Conservation (phyloP, 2,888 invertebrate species). For the Mythimna pallens region DNA sequence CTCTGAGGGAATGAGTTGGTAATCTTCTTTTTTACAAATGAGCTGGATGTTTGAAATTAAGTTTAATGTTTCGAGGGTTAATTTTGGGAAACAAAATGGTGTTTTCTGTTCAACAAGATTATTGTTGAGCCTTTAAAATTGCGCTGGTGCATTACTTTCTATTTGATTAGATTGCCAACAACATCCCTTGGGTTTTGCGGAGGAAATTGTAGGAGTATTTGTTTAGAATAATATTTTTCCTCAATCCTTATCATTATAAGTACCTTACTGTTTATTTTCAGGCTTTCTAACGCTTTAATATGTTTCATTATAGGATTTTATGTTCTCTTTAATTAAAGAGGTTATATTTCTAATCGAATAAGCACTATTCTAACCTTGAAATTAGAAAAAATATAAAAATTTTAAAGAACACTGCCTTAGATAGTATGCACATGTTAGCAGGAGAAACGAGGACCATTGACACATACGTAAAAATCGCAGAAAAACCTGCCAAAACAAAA, state of each 20-base stretch:
- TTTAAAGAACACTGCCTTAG: too few species aligned
- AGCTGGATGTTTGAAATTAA: constrained; percentile 58
- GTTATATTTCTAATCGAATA: not conserved
- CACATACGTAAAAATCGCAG: too few species aligned
- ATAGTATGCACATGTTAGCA: too few species aligned
- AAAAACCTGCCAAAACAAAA: too few species aligned
- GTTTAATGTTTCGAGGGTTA: constrained; percentile 60
- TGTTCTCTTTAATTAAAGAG: not conserved
- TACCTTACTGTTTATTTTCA: constrained; percentile 11
- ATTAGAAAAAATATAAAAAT: too few species aligned
- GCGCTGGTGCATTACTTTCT: constrained; percentile 51
- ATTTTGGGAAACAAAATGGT: constrained; percentile 53
- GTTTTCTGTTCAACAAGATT: constrained; percentile 46
- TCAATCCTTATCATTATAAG: constrained; percentile 21
- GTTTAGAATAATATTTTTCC: constrained; percentile 36
- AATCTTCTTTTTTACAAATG: constrained; percentile 64
- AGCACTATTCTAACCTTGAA: too few species aligned
- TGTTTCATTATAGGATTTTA: constrained; percentile 7
- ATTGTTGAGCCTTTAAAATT: constrained; percentile 47
- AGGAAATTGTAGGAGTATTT: constrained; percentile 24
- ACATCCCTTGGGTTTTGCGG: constrained; percentile 23
- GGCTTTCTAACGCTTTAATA: constrained; percentile 8
- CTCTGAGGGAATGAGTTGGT: constrained; percentile 59
- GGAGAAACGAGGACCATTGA: too few species aligned
- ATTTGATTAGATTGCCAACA: constrained; percentile 51